Evolutionary conservation across 2,888 invertebrate genomes (phyloP).

Genomic region (Cephus sareptanus): DNA sequence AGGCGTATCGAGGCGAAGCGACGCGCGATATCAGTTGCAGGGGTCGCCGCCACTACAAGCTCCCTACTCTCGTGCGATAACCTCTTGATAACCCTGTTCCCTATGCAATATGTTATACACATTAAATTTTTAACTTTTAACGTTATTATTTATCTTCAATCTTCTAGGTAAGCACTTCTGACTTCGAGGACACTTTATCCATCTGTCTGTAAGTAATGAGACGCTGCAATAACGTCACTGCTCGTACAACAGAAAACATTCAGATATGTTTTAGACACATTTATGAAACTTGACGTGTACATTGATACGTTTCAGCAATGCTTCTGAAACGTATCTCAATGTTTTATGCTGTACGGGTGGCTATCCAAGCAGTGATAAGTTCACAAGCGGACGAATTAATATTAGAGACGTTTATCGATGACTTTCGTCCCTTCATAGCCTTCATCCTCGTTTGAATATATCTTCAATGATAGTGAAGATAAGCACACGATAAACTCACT

Average conservation of each 20-base stretch:
- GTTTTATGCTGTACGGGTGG: no score
- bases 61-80: slow-evolving; percentile 38
- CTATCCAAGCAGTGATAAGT: no score
- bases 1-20: slow-evolving; percentile 59
- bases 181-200: not conserved
- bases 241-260: no score
- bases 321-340: no score
- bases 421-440: not conserved
- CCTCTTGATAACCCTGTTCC: slow-evolving; percentile 17
- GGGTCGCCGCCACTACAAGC: slow-evolving; percentile 54
- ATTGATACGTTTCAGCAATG: no score
- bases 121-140: not conserved
- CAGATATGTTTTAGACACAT: no score
- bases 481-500: not conserved
- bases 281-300: no score
- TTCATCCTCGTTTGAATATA: not conserved
- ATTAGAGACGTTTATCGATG: not conserved
- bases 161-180: not conserved
- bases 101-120: not conserved
- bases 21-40: slow-evolving; percentile 51
- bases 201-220: not conserved
- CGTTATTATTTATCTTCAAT: not conserved
- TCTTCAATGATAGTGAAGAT: not conserved
- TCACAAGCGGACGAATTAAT: not conserved
- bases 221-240: not conserved